Evolutionary conservation across 1,140 invertebrate species (phyloP).

Genomic region (Zaprionus kolodkinae): DNA sequence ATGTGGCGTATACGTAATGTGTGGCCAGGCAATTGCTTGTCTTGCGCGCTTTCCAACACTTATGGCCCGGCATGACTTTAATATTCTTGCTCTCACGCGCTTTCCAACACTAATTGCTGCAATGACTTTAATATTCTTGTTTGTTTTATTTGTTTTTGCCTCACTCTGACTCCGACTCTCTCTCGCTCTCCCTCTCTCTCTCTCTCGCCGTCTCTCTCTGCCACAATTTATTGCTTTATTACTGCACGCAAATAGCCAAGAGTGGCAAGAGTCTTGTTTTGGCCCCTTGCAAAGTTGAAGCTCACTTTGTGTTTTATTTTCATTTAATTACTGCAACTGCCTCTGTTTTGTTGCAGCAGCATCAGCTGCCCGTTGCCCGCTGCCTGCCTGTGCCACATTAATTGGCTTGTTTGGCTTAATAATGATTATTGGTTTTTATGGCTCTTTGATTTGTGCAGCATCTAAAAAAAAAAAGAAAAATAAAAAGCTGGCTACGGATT

Average conservation of each 20-base stretch:
- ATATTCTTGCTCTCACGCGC: constrained; percentile 32
- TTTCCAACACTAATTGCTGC: constrained; percentile 37
- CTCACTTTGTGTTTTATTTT: constrained; percentile 78
- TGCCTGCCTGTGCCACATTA: constrained; percentile 44
- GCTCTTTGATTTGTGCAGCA: constrained; percentile 77
- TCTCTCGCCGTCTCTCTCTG: constrained; percentile 28
- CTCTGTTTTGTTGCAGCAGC: constrained; percentile 13
- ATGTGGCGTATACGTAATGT: constrained; percentile 47
- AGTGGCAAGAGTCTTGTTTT: constrained; percentile 71
- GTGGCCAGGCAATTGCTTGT: not conserved
- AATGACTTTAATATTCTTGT: constrained; percentile 45
- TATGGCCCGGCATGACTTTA: constrained; percentile 24
- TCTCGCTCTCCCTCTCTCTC: constrained; percentile 30
- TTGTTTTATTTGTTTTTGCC: constrained; percentile 7
- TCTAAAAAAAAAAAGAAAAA: constrained; percentile 54
- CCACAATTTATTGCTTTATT: constrained; percentile 68
- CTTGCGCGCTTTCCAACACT: constrained; percentile 20
- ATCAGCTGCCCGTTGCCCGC: constrained; percentile 24
- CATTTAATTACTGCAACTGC: constrained; percentile 73
- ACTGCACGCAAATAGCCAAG: constrained; percentile 75
- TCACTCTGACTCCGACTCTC: constrained; percentile 10
- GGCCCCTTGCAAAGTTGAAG: constrained; percentile 53
- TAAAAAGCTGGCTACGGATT: constrained; percentile 40
- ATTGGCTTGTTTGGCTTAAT: constrained; percentile 82
- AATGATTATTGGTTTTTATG: constrained; percentile 83